A percentile compares a stretch with the other conserved stretches of the same genome.
Conservation (phyloP, 2,113 vertebrate species). For the Bombycilla garrulus region DNA sequence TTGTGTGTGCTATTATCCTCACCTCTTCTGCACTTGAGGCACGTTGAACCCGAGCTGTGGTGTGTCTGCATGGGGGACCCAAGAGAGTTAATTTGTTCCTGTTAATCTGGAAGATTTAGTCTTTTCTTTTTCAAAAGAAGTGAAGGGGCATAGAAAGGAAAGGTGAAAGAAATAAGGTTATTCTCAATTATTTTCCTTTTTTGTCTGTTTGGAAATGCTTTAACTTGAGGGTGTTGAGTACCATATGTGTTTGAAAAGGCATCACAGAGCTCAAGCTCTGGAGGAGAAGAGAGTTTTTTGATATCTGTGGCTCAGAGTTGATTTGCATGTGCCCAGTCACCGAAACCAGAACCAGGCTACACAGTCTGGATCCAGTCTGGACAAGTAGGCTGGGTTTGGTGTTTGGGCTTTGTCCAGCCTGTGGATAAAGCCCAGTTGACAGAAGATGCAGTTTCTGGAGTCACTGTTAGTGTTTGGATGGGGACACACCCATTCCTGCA, state of each 20-base stretch:
- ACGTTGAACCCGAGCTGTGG: not conserved
- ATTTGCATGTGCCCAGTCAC: not conserved
- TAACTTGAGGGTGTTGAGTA: not conserved
- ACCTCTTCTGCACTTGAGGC: not conserved
- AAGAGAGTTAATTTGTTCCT: not conserved
- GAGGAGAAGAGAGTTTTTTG: not conserved
- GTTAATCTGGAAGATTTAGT: not conserved
- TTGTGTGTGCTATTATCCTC: not conserved
- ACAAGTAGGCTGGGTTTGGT: not conserved
- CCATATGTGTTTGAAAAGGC: not conserved
- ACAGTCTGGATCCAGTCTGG: fast-evolving
- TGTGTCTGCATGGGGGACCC: not conserved
- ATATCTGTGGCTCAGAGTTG: not conserved
- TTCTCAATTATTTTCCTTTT: not conserved
- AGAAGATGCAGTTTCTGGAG: not conserved
- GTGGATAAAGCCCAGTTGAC: not conserved
- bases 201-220: not conserved
- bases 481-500: not conserved
- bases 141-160: not conserved
- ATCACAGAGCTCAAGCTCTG: not conserved
- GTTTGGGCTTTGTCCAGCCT: not conserved
- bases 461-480: not conserved
- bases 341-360: not conserved
- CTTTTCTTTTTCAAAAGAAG: not conserved
- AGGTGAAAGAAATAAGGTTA: not conserved